Evolutionary conservation across 2,797 vertebrate genomes (phyloP).

Genomic region (Enteromius unitaeniatus): DNA sequence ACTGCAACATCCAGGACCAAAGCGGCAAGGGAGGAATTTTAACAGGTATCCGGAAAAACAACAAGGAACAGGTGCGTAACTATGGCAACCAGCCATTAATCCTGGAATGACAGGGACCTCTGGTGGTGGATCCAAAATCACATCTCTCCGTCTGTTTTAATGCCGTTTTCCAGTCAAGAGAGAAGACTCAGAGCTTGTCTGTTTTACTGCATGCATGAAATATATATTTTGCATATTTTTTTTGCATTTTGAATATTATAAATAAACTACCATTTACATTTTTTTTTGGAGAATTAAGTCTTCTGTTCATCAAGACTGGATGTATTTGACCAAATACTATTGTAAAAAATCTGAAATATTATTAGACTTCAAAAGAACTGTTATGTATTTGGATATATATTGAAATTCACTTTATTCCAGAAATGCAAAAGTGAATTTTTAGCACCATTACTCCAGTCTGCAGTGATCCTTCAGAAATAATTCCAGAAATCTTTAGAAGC

Average conservation of each 20-base stretch:
- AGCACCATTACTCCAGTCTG: not conserved
- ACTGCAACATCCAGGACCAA: not conserved
- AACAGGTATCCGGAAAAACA: constrained; percentile 18
- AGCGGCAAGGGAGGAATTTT: not conserved
- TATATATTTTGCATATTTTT: not conserved
- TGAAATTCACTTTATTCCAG: not conserved
- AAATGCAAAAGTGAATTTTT: not conserved
- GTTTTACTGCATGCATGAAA: not conserved
- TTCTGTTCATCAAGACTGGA: not conserved
- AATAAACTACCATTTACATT: not conserved
- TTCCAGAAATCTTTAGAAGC: not conserved
- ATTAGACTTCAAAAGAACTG: not conserved
- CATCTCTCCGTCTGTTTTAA: not conserved
- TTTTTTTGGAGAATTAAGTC: not conserved
- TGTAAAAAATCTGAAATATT: not conserved
- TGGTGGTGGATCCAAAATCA: constrained; percentile 22
- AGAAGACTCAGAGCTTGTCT: not conserved
- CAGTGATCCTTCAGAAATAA: not conserved
- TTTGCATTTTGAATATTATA: not conserved
- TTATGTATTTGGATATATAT: not conserved
- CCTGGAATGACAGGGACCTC: constrained; percentile 33
- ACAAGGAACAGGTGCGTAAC: constrained; percentile 19
- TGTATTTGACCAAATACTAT: not conserved
- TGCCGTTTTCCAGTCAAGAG: not conserved
- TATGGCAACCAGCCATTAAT: constrained; percentile 16